Evolutionary conservation across 2,797 vertebrate genomes (phyloP), one percentile per base, ranked within the genome.

Genomic region (Alauda arvensis): DNA sequence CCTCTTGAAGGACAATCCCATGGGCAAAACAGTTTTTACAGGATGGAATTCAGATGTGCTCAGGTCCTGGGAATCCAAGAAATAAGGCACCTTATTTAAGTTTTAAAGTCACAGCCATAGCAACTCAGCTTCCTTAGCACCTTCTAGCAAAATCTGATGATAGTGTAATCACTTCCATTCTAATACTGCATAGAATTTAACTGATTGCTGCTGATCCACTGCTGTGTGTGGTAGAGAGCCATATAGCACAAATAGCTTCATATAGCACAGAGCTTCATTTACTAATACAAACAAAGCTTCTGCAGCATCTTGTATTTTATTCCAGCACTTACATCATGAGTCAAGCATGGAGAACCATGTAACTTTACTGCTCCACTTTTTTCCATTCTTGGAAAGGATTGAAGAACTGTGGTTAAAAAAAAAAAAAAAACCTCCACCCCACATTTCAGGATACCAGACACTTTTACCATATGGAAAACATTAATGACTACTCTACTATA

Each of bases 361-460:
- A 82, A 63, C 42, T 70, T 63, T 18, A 65, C 46, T 57, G 31
- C 24, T 72, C 63, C 14, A 53, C 39, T 53, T 17, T 46, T 88
- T 91, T 84, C 60, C 29, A 52, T 42, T 81, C 49, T 43, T 45
- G 56, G 56, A 89, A 92, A 88, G 75, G 52, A 83, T 33, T 77
- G 57, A 83, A 80, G 66, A 53, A 68, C 34, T 29, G 25, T 18
- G 45, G 37, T 43, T 15, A 62, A 39, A 5, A 14, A 8, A 5
- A 13, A 8, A 28, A 42, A 14, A 33, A 6, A 26, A 56, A 18
- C 40, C 40, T 16, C 14, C 40, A 40, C 40, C 14, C 14, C 40
- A 40, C 40, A 70, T 45, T 72, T 83, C 65, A 78, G 18, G 63
- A 17, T 37, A 88, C 83, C 4, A 76, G 34, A 56, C 67, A 60